Evolutionary conservation across 2,113 vertebrate species (phyloP), one percentile per base, ranked within the genome.

Genomic region (Chamaetylas fuelleborni): DNA sequence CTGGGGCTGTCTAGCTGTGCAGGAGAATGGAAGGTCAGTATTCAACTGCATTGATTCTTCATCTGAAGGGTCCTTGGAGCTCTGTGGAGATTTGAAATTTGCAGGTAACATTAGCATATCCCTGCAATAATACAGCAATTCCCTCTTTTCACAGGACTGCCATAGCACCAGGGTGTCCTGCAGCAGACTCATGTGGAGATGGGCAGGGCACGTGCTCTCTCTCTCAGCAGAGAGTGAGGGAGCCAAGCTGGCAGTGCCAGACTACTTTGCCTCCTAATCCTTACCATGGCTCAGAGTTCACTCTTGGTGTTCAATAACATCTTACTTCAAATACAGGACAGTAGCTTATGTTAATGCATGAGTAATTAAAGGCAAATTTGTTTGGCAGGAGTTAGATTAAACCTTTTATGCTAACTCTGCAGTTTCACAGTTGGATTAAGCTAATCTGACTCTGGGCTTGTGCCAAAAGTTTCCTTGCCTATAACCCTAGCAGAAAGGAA

Each of bases 51-150:
- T 95, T 45, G 97, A 95, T 19, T 98, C 98, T 86, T 98, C 98
- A 82, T 98, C 98, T 28, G 98, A 97, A 50, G 98, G 96, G 58
- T 98, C 98, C 97, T 98, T 98, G 82, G 98, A 98, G 66, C 88
- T 98, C 99, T 99, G 97, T 31, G 69, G 74, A 90, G 43, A 81
- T 95, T 64, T 90, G 76, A 96, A 91, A 97, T 34, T 84, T 0
- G 9, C 7, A 23, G 12, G 12, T 20, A 95, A 78, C 11, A 4
- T 96, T 92, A 96, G 72, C 7, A 33, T 43, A 22, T n/a, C 25
- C 33, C 67, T 92, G 23, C 58, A 60, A 31, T 28, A 48, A 72
- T 5, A 31, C 19, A 84, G 42, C 2, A 4, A 26, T 43, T 50
- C 65, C 28, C 47, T 82, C 22, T 18, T 14, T 72, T 79, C 56